Percentiles rank a stretch among this genome's conserved stretches.
phyloP scores from a whole-genome alignment of 2,113 vertebrate genomes.

The Hyperoodon ampullatus region DNA sequence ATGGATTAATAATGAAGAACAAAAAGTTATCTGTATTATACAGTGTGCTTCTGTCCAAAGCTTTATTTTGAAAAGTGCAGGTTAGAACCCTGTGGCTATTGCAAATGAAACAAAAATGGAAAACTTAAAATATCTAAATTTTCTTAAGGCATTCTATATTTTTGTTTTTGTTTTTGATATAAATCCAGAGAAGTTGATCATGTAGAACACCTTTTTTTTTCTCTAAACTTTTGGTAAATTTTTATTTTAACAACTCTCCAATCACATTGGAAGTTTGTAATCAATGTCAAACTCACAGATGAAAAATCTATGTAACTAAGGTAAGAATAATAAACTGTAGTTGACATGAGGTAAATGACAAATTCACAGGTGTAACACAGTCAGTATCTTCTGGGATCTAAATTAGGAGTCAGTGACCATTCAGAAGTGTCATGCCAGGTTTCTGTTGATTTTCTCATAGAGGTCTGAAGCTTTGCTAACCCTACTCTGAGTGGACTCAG shows the following conservation, averaged over 20 bases:
- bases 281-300: background rate
- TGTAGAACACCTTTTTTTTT: background rate
- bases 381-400: background rate
- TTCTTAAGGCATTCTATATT: background rate
- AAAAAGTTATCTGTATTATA: conserved; percentile 36
- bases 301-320: background rate
- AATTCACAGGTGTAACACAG: background rate
- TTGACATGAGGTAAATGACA: background rate
- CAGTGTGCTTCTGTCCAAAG: conserved; percentile 7
- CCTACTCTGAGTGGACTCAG: background rate
- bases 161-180: background rate
- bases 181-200: background rate
- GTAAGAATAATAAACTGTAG: background rate
- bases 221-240: background rate
- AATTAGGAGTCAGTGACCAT: background rate
- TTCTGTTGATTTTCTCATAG: background rate
- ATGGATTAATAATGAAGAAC: conserved; percentile 50
- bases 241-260: background rate
- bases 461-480: background rate
- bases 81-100: conserved; percentile 21
- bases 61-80: conserved; percentile 47
- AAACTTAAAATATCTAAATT: conserved; percentile 9
- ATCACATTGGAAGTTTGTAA: background rate
- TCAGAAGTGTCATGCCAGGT: background rate
- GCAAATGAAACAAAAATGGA: background rate